Conservation (phyloP, 2,888 invertebrate species). For the Subacronicta megacephala region DNA sequence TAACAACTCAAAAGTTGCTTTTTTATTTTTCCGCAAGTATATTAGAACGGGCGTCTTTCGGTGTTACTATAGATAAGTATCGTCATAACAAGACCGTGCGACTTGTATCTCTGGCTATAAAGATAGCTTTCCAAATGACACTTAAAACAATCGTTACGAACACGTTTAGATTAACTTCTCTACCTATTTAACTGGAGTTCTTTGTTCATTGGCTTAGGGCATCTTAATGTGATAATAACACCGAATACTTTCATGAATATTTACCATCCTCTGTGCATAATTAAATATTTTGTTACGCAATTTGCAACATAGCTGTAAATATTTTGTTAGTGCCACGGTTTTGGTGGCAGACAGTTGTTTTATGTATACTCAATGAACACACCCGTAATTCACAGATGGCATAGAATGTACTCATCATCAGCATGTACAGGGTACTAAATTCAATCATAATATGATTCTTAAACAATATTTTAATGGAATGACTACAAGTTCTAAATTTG, state of each 20-base stretch:
- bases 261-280: conserved; percentile 9
- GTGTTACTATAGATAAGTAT: conserved; percentile 36
- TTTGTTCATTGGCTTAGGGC: conserved; percentile 33
- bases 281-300: conserved; percentile 16
- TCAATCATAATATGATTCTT: no score
- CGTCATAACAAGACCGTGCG: conserved; percentile 35
- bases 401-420: no score
- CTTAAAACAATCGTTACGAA: conserved; percentile 43
- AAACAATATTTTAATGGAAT: no score
- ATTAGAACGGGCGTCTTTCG: conserved; percentile 36
- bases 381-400: no score
- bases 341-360: not conserved
- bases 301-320: conserved; percentile 1
- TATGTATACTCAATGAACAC: no score
- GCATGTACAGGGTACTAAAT: no score
- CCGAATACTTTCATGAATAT: conserved; percentile 33
- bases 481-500: no score
- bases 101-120: conserved; percentile 43
- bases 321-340: no score
- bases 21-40: conserved; percentile 64
- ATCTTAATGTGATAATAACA: conserved; percentile 27
- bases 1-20: conserved; percentile 75
- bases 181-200: conserved; percentile 34
- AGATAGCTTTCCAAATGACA: conserved; percentile 47
- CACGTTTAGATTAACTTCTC: conserved; percentile 46